Evolutionary conservation across 2,888 invertebrate species (phyloP).

Genomic region (Lasioglossum zephyrum): DNA sequence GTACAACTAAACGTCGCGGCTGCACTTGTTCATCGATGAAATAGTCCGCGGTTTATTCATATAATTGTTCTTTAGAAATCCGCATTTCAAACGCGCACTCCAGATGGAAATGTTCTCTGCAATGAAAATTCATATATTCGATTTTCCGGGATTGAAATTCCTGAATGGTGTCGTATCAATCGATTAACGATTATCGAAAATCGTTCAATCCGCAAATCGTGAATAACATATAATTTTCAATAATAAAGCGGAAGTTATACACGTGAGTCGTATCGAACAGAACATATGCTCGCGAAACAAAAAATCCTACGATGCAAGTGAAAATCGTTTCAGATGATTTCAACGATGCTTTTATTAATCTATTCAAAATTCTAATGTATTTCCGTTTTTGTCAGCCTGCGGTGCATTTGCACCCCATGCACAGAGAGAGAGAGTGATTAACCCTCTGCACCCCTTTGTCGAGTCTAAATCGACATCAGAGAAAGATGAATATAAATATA

Average conservation of each 20-base stretch:
- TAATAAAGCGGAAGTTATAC: neutral
- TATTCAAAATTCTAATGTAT: too few species aligned
- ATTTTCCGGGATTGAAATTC: neutral
- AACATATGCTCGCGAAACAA: neutral
- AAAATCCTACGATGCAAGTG: too few species aligned
- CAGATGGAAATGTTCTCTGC: neutral
- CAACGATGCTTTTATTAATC: too few species aligned
- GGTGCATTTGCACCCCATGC: too few species aligned
- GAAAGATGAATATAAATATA: too few species aligned
- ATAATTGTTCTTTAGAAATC: neutral
- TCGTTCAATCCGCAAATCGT: neutral
- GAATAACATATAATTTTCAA: neutral
- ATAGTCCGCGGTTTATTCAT: neutral
- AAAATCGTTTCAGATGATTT: too few species aligned
- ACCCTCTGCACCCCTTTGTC: too few species aligned
- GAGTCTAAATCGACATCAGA: too few species aligned
- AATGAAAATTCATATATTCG: neutral
- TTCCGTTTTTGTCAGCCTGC: too few species aligned
- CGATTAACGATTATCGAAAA: neutral
- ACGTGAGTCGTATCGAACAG: neutral
- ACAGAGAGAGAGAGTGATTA: too few species aligned
- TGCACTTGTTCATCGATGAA: neutral
- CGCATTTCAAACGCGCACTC: neutral
- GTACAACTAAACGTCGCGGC: slow-evolving; percentile 1
- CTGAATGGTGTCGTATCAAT: neutral